These are phyloP conservation scores for Schizopygopsis pylzovi DNA, from an alignment of 2,797 vertebrate species.

Conservation along the genomic window DNA sequence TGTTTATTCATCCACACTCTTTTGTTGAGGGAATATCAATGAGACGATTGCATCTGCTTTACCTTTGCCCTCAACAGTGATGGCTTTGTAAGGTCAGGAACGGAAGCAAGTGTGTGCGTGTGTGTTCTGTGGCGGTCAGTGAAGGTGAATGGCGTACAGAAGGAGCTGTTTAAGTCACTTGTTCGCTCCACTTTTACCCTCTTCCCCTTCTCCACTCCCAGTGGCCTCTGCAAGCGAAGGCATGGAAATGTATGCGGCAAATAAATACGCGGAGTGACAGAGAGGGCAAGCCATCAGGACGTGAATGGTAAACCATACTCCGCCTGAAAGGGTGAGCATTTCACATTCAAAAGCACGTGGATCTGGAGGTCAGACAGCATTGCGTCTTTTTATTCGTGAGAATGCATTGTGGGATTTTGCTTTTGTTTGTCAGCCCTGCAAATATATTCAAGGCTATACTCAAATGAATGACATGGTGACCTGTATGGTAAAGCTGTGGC, in stretches of 20 bases:
- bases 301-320: constrained; percentile 45
- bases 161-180: constrained; percentile 52
- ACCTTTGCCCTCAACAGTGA: constrained; percentile 45
- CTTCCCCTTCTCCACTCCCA: constrained; percentile 30
- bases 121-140: constrained; percentile 34
- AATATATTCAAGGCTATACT: constrained; percentile 55
- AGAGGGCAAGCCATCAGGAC: constrained; percentile 54
- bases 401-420: constrained; percentile 72
- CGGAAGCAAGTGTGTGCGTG: constrained; percentile 41
- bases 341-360: constrained; percentile 65
- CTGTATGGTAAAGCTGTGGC: background rate
- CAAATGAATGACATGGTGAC: constrained; percentile 52
- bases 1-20: constrained; percentile 58
- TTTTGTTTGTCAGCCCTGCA: constrained; percentile 47
- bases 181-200: constrained; percentile 22
- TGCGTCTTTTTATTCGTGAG: constrained; percentile 67
- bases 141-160: constrained; percentile 44
- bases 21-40: constrained; percentile 62
- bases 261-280: constrained; percentile 62
- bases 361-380: constrained; percentile 64
- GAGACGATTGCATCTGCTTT: constrained; percentile 55
- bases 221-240: constrained; percentile 74
- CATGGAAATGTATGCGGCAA: constrained; percentile 59
- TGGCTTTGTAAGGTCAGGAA: constrained; percentile 53
- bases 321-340: constrained; percentile 32